Evolutionary conservation across 2,797 vertebrate species (phyloP), one percentile per base, ranked within the genome.

Genomic region (Bovichtus diacanthus): DNA sequence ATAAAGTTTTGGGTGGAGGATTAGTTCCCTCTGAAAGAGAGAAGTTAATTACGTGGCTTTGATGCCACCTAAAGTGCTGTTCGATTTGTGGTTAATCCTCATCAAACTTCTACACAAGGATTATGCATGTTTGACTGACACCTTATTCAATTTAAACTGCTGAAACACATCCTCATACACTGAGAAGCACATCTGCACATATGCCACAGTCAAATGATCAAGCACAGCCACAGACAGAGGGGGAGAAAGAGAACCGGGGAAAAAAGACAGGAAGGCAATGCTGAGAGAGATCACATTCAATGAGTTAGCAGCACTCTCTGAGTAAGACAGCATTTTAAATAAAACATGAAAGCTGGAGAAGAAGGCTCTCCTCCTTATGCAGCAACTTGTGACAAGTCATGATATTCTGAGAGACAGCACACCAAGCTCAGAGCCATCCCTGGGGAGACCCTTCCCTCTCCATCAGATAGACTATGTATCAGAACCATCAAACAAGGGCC

Each of bases 311-410:
- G 88, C 84, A 72, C 84, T 90, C 88, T 83, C 80, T 39, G 64
- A 87, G 65, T 74, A 83, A 82, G 92, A 90, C 88, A 82, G 89
- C 80, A 21, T 87, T 82, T 92, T 93, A 89, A 92, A 94, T 93
- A 92, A 93, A 93, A 93, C 88, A 93, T 93, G 90, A 92, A 92
- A 80, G 88, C 87, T 66, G 76, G 80, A 89, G 85, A 89, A 81
- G 84, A 69, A 90, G 88, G 81, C 76, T 18, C 75, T 87, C 60
- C 80, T 90, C 71, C 74, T 81, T 73, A 72, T 81, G 70, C 86
- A 81, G 84, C 63, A 84, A 81, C 76, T 88, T 89, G 83, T 89
- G 91, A 92, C 91, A 90, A 89, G 84, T 62, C 72, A 71, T 87
- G 83, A 92, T 90, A 88, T 92, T 93, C 78, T 85, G 78, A 78